Evolutionary conservation across 2,113 vertebrate species (phyloP).

Genomic region (Amblyopsis rosae): DNA sequence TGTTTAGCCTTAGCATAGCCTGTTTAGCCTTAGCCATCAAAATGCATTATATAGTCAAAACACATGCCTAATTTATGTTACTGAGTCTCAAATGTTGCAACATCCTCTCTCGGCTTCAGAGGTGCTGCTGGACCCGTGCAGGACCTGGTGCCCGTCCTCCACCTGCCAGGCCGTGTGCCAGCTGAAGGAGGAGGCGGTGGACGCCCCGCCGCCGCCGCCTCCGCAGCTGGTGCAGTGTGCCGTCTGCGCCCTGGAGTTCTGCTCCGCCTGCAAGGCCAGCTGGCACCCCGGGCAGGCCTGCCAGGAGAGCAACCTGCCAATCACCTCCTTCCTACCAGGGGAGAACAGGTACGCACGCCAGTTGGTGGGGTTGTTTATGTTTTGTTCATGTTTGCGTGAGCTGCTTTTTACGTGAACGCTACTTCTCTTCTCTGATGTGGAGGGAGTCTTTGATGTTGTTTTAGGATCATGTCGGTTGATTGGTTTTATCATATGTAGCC

Average conservation of each 20-base stretch:
- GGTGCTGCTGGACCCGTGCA: conserved; percentile 95
- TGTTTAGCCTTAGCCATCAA: no score
- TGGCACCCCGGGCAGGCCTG: conserved; percentile 96
- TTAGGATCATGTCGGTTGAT: neutral
- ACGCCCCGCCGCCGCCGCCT: conserved; percentile 78
- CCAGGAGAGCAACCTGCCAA: conserved; percentile 86
- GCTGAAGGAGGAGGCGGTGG: conserved; percentile 86
- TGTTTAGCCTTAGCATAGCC: no score
- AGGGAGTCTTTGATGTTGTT: neutral
- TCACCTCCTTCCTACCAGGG: conserved; percentile 90
- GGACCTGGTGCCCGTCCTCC: conserved; percentile 96
- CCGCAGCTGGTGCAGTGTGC: conserved; percentile 92
- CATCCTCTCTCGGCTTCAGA: conserved; percentile 69
- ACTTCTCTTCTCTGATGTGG: neutral
- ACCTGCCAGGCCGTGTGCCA: conserved; percentile 97
- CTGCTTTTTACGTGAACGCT: neutral
- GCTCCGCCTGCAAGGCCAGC: conserved; percentile 91
- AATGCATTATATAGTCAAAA: no score
- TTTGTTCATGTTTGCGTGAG: neutral
- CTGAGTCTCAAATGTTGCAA: no score
- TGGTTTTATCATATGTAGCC: neutral
- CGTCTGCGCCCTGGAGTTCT: conserved; percentile 91
- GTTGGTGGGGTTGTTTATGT: neutral
- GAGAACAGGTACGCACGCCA: conserved; percentile 85
- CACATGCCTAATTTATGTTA: no score